Conservation (phyloP, 2,113 vertebrate genomes). For the Phylloscopus whistleri region DNA sequence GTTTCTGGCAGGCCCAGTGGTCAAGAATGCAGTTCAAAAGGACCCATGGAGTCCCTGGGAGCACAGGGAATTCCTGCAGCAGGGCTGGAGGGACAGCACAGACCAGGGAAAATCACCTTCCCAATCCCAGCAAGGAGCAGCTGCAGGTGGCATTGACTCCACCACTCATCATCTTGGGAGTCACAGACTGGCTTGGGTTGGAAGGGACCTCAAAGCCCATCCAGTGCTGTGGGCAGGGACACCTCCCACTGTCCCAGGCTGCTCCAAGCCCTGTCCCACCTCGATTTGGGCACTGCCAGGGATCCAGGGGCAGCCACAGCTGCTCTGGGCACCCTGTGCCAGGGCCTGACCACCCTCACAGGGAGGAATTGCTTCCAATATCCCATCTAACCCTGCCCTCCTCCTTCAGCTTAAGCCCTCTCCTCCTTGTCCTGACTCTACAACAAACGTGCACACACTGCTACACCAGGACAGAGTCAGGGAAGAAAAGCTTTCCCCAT, state of each 20-base stretch:
- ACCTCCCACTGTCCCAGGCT: neutral
- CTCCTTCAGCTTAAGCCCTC: neutral
- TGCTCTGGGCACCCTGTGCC: neutral
- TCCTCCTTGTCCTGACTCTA: neutral
- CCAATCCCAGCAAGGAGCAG: rapidly evolving
- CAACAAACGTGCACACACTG: neutral
- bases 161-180: neutral
- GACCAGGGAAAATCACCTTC: neutral
- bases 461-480: neutral
- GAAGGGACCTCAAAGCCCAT: rapidly evolving
- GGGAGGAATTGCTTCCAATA: neutral
- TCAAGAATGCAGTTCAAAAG: conserved; percentile 56
- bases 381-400: neutral
- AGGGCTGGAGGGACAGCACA: neutral
- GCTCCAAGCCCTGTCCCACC: neutral
- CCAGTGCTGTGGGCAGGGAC: neutral
- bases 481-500: neutral
- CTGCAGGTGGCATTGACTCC: neutral
- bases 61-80: neutral
- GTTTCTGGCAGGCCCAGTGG: conserved; percentile 58
- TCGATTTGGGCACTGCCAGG: neutral
- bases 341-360: neutral
- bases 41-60: neutral
- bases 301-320: neutral
- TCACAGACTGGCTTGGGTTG: neutral